Evolutionary conservation across 2,113 vertebrate genomes (phyloP), one percentile per base, ranked within the genome.

Genomic region (Balaeniceps rex): DNA sequence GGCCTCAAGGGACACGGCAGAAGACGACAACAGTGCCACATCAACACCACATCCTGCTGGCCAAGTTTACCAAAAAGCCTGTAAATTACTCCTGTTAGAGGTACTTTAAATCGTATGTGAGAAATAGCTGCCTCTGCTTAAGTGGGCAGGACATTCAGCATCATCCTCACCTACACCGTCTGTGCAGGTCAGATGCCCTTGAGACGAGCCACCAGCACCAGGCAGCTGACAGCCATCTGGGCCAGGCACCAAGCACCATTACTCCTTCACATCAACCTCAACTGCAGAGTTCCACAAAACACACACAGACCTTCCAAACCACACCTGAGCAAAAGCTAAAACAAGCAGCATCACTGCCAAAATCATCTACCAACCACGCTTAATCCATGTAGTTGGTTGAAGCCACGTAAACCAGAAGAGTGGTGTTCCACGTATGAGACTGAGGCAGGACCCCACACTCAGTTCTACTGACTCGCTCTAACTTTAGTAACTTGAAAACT

Each of bases 131-230:
- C 40, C 55, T 22, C 58, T 88, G 77, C 88, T 88, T 36, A 55
- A 92, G 60, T 19, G 87, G 89, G 92, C 77, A 96, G 94, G 88
- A 93, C 52, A 61, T 57, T 80, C 69, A 70, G 96, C 54, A 49
- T 84, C 94, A 96, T 92, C 61, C 91, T 97, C 87, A 97, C 97
- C 96, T 94, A 72, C 63, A 42, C 92, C 96, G 97, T 95, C 94
- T 95, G 97, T 42, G 93, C 69, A 87, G 88, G 88, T 94, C 94
- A 96, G 69, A 83, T 65, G 88, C 85, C 68, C 81, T 34, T 49
- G 36, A 85, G 82, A 94, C 8, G 38, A 96, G 83, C 51, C 87
- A 84, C 77, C 18, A 71, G 74, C 65, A 42, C 44, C 87, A 85
- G 22, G 44, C 33, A 79, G 77, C 57, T 3, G 1, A 33, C 15